A percentile compares a stretch with the other conserved stretches of the same genome.
phyloP scores from a whole-genome alignment of 2,888 invertebrate genomes.

The Eupithecia tripunctaria region DNA sequence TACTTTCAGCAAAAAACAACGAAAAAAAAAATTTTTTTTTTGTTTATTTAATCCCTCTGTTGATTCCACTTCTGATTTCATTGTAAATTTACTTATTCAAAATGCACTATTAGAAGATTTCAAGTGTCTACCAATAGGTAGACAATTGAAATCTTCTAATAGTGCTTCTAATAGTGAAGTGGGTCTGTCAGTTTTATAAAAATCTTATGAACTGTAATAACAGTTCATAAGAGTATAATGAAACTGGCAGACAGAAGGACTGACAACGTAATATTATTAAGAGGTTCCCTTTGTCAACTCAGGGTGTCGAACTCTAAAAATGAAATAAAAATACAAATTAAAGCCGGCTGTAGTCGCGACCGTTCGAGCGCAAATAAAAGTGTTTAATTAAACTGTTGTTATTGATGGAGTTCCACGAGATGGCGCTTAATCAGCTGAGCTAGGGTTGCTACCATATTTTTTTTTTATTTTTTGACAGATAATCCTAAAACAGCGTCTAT shows the following conservation, averaged over 20 bases:
- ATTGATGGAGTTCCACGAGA: conserved; percentile 82
- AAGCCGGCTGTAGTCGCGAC: conserved; percentile 66
- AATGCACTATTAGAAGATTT: background rate
- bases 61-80: background rate
- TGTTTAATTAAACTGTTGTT: conserved; percentile 83
- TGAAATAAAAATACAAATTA: conserved; percentile 72
- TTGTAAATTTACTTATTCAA: no score
- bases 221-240: background rate
- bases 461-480: background rate
- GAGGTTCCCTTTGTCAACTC: background rate
- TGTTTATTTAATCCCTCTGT: no score
- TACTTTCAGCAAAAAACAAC: background rate
- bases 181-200: no score
- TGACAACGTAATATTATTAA: background rate
- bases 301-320: conserved; percentile 49
- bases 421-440: conserved; percentile 80
- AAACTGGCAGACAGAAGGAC: background rate
- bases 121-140: background rate
- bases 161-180: no score
- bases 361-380: conserved; percentile 79
- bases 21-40: no score
- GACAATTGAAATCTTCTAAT: no score
- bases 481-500: background rate
- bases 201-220: no score
- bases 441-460: conserved; percentile 32